A percentile compares a stretch with the other conserved stretches of the same genome.
These are phyloP conservation scores for Cremastobaeus sp. DNA, from an alignment of 2,888 invertebrate species.

Conservation along the genomic window DNA sequence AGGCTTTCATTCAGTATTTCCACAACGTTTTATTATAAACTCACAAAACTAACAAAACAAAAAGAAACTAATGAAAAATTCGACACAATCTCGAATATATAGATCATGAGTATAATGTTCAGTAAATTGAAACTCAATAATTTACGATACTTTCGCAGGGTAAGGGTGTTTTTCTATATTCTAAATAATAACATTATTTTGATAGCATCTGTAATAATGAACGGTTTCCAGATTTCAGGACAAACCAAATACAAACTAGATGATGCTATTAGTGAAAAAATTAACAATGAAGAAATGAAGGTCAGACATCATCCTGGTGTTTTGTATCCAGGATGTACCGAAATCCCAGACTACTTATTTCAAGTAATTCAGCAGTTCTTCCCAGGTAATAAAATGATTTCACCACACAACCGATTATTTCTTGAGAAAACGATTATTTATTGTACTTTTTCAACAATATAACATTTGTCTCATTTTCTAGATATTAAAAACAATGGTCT, in stretches of 20 bases:
- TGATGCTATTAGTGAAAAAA: constrained; percentile 78
- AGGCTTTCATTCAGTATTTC: too few species aligned
- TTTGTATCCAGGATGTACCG: constrained; percentile 79
- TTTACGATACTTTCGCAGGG: too few species aligned
- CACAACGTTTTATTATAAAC: too few species aligned
- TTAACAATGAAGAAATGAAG: constrained; percentile 81
- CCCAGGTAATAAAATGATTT: constrained; percentile 75
- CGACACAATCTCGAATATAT: too few species aligned
- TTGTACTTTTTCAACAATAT: too few species aligned
- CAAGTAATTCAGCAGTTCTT: constrained; percentile 80
- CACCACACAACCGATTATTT: too few species aligned
- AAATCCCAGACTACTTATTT: constrained; percentile 82
- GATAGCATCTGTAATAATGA: background rate
- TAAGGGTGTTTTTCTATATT: background rate
- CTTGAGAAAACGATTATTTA: too few species aligned
- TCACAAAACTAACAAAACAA: too few species aligned
- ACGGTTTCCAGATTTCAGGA: constrained; percentile 67
- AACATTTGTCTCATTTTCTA: too few species aligned
- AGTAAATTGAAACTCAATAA: too few species aligned
- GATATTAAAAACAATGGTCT: constrained; percentile 70
- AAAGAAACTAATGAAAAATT: too few species aligned
- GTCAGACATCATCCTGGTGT: constrained; percentile 87
- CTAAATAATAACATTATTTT: background rate
- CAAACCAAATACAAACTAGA: constrained; percentile 79
- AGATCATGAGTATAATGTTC: too few species aligned